phyloP scores from a whole-genome alignment of 2,797 vertebrate genomes.

The Neostethus bicornis region DNA sequence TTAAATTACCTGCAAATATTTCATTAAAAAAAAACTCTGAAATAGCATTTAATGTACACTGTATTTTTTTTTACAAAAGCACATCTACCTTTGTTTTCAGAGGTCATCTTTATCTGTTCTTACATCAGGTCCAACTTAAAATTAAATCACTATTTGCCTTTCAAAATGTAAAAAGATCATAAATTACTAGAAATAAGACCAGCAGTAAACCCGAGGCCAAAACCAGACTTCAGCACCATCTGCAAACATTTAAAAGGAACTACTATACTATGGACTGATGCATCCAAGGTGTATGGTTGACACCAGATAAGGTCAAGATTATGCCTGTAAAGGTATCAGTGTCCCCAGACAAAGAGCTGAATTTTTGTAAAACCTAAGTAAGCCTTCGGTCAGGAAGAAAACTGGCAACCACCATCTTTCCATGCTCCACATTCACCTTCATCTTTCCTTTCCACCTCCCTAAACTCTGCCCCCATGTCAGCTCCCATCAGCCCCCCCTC shows the following conservation, averaged over 20 bases:
- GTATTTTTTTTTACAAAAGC: no score
- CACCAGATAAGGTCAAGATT: constrained; percentile 35
- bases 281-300: constrained; percentile 34
- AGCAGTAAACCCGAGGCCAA: constrained; percentile 12
- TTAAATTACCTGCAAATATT: no score
- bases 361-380: constrained; percentile 42
- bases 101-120: not conserved
- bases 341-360: constrained; percentile 41
- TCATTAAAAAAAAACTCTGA: no score
- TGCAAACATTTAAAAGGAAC: constrained; percentile 55
- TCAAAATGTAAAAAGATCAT: constrained; percentile 17
- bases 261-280: constrained; percentile 38
- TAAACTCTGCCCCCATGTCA: constrained; percentile 67
- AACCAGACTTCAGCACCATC: constrained; percentile 40
- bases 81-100: not conserved
- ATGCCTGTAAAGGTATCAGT: constrained; percentile 33
- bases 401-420: constrained; percentile 43
- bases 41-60: not conserved
- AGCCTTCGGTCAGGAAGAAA: constrained; percentile 57
- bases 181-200: constrained; percentile 23
- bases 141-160: constrained; percentile 15
- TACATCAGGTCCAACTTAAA: constrained; percentile 6
- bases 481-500: constrained; percentile 69
- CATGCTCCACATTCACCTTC: constrained; percentile 57
- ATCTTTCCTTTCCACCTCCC: constrained; percentile 60